Conservation (phyloP, 37 sponge, comb jelly and placozoan genomes). For the Petrosia ficiformis region DNA sequence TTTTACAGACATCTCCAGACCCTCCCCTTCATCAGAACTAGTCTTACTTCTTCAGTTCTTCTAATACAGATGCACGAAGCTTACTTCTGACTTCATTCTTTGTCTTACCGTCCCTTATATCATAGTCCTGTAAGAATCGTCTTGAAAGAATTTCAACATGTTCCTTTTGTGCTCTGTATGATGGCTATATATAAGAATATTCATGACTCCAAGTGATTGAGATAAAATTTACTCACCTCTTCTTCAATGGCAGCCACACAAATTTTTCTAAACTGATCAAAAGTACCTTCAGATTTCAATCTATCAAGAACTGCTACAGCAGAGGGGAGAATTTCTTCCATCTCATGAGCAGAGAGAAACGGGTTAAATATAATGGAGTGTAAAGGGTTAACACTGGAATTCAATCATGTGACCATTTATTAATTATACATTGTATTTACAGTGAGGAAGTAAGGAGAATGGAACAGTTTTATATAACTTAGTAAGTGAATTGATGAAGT, state of each 20-base stretch:
- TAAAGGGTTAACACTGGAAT: slow-evolving; percentile 4
- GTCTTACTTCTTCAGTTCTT: slow-evolving; percentile 50
- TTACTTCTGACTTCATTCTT: slow-evolving; percentile 58
- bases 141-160: slow-evolving; percentile 53
- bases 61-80: slow-evolving; percentile 37
- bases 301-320: slow-evolving; percentile 47
- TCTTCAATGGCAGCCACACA: slow-evolving; percentile 52
- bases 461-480: too few species aligned
- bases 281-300: slow-evolving; percentile 66
- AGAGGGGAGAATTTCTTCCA: slow-evolving; percentile 30
- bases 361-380: slow-evolving; percentile 19
- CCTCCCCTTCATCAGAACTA: too few species aligned
- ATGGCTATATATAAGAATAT: slow-evolving; percentile 29
- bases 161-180: slow-evolving; percentile 54
- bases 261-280: slow-evolving; percentile 65
- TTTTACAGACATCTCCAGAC: too few species aligned
- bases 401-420: too few species aligned
- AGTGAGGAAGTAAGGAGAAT: too few species aligned
- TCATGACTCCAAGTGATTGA: too few species aligned
- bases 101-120: slow-evolving; percentile 39
- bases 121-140: slow-evolving; percentile 46
- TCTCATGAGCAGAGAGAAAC: neutral
- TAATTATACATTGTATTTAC: too few species aligned
- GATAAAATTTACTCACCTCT: slow-evolving; percentile 48
- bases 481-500: too few species aligned